Base-by-base conservation (phyloP, 92 coral and sea anemone genomes). In the Montipora capitata region DNA sequence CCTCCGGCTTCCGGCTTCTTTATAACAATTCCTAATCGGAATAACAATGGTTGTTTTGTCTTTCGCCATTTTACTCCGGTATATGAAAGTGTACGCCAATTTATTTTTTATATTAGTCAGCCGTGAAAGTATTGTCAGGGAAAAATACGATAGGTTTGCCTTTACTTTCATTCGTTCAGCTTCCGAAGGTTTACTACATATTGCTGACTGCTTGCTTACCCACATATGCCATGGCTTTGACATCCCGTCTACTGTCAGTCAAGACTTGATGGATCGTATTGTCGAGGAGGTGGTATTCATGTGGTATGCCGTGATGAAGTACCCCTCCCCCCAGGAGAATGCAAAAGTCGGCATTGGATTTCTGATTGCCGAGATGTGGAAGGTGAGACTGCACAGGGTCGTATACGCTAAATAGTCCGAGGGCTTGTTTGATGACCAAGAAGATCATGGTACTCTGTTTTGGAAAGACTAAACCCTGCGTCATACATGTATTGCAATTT, bases 331-430 rank as follows among this genome's bases (percentile, higher is more conserved):
- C 3, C 73, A 79, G 40, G 59, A 59, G 59, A 81, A 85, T 27
- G 81, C 99, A 16, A 88, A 79, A 80, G 99, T 89, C 9, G 99
- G 99, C 40, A 96, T 98, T 83, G 99, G 99, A 3, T 98, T 98
- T 73, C 94, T 98, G 39, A 91, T 98, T 66, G 88, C 90, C 12
- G 99, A 98, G 74, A 96, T 98, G 43, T 94, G 96, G 93, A 71
- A 94, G 96, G 99, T 97, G 85, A 40, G 82, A 10, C 7, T 27
- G 44, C 72, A 6, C 13, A 38, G 44, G 72, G 35, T 27, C 35
- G 35, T 27, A 27, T 27, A 27, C 35, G 35, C 35, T 27, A 0
- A 27, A 27, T 27, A 27, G 35, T 27, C 35, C 0, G 35, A 27
- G 35, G 35, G 35, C 35, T 27, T 27, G 35, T 27, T 27, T 27